Evolutionary conservation across 2,888 invertebrate species (phyloP), one percentile per base, ranked within the genome.

Genomic region (Drosophila stalkeri): DNA sequence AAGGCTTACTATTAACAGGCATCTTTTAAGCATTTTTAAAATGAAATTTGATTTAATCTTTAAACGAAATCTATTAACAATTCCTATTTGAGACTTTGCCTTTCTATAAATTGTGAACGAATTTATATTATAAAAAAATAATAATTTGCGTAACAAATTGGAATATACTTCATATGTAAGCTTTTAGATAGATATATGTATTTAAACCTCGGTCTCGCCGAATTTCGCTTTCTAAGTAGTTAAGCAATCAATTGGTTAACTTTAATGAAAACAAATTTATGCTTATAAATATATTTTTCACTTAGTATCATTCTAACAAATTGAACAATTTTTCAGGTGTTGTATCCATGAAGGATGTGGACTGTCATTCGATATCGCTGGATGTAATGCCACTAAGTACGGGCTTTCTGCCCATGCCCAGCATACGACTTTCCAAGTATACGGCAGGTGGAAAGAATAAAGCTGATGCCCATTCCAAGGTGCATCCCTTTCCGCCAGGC

Each of bases 351-450:
- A 95, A 95, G 69, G 94, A 95, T 57, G 94, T 94, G 6, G 95
- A 95, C 66, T 94, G 95, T 12, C 97, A 97, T 92, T 94, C 94
- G 49, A 97, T 98, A 55, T 95, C 96, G 0, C 93, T 99, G 77
- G 98, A 98, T 88, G 97, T 98, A 41, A 97, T 98, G 97, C 98
- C 98, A 4, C 93, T 99, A n/a, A 96, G 96, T 27, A 96, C 97
- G 27, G 99, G 99, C 23, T 97, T 96, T 92, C 94, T 98, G 75
- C 98, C 98, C 11, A 94, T 98, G 82, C 98, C 99, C 5, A 95
- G 96, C 60, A 97, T 99, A 68, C 94, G 98, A 60, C 94, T 99
- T 37, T 98, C 97, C 6, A 97, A 97, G 90, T 98, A 98, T 93
- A 97, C 97, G 2, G 97, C 97, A 35, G 96, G 95, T 61, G 91